A percentile compares a stretch with the other conserved stretches of the same genome.
These are phyloP conservation scores for Siphamia tubifer DNA, from an alignment of 2,113 vertebrate genomes.

Conservation along the genomic window DNA sequence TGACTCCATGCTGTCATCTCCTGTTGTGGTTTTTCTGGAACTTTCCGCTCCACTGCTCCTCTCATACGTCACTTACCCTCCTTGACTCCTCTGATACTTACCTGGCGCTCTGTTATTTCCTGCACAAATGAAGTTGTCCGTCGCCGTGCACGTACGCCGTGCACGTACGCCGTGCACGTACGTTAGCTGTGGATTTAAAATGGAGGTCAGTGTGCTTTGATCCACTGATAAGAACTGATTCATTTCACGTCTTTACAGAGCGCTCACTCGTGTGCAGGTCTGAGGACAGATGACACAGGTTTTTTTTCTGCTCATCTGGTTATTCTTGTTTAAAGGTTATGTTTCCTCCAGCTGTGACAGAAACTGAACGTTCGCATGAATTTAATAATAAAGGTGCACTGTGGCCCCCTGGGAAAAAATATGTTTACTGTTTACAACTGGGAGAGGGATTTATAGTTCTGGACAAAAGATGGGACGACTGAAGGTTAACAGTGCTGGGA, in stretches of 20 bases:
- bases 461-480: too few species aligned
- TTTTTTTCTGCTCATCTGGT: not conserved
- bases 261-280: slow-evolving; percentile 11
- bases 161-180: slow-evolving; percentile 18
- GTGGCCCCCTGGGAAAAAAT: too few species aligned
- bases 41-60: not conserved
- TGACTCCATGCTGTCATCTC: not conserved
- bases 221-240: slow-evolving; percentile 26
- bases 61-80: not conserved
- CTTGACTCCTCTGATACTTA: not conserved
- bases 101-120: not conserved
- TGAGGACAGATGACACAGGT: not conserved
- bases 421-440: slow-evolving; percentile 11
- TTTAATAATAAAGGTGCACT: slow-evolving; percentile 14
- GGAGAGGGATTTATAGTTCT: not conserved
- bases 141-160: not conserved
- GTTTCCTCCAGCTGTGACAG: not conserved
- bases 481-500: not conserved
- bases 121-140: not conserved
- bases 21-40: not conserved
- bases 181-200: slow-evolving; percentile 16
- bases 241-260: slow-evolving; percentile 51
- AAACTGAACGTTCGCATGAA: not conserved
- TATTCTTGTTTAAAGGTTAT: slow-evolving; percentile 25
- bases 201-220: slow-evolving; percentile 25